These are phyloP conservation scores for Syngnathus typhle DNA, from an alignment of 2,113 vertebrate genomes.

Conservation along the genomic window DNA sequence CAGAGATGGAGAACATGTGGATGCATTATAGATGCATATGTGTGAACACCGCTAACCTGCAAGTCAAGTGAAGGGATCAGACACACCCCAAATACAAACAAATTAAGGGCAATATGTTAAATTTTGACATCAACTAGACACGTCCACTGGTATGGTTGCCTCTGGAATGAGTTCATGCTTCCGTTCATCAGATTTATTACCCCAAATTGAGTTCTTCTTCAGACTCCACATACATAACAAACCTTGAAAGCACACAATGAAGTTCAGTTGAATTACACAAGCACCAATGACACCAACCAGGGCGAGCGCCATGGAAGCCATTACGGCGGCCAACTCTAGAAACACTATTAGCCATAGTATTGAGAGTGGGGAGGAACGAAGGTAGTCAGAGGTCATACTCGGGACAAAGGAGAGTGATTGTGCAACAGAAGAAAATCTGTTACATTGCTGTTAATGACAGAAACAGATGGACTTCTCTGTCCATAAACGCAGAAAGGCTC, in stretches of 20 bases:
- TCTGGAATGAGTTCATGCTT: slow-evolving; percentile 13
- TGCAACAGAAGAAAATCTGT: slow-evolving; percentile 19
- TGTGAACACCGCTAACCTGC: slow-evolving; percentile 39
- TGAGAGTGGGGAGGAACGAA: background rate
- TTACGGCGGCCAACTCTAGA: slow-evolving; percentile 6
- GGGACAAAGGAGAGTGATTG: background rate
- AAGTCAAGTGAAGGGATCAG: background rate
- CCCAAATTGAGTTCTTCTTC: slow-evolving; percentile 20
- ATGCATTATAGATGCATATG: slow-evolving; percentile 27
- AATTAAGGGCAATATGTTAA: slow-evolving; percentile 37
- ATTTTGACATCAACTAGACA: slow-evolving; percentile 10
- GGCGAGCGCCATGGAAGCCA: slow-evolving; percentile 16
- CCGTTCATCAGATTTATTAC: slow-evolving; percentile 14
- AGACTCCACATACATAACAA: slow-evolving; percentile 12
- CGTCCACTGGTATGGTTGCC: background rate
- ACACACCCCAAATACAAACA: slow-evolving; percentile 32
- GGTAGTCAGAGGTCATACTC: background rate
- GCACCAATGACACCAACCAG: slow-evolving; percentile 47
- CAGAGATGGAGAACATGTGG: slow-evolving; percentile 3
- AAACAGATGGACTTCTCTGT: slow-evolving; percentile 38
- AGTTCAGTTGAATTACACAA: slow-evolving; percentile 27
- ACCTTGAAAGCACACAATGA: background rate
- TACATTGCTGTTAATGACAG: slow-evolving; percentile 22
- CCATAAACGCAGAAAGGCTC: slow-evolving; percentile 14
- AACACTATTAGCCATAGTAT: background rate